These are phyloP conservation scores for Coreoperca whiteheadi DNA, from an alignment of 2,113 vertebrate genomes.

Conservation along the genomic window DNA sequence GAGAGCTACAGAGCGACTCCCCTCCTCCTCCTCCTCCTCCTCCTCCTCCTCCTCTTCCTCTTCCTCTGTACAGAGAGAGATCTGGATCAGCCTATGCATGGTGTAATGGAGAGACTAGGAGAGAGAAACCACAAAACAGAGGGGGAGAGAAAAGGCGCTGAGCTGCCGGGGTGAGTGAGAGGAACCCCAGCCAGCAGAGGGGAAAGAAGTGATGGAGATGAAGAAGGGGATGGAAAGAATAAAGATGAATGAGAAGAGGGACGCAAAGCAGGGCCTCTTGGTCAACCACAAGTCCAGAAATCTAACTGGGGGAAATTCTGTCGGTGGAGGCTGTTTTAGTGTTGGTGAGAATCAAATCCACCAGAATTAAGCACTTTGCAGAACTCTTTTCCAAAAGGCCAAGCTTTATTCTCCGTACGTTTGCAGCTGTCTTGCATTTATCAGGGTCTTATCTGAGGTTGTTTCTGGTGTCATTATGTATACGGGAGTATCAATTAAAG, in stretches of 20 bases:
- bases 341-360: neutral
- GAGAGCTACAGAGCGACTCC: slow-evolving; percentile 62
- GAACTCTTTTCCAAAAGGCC: neutral
- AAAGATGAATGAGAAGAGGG: slow-evolving; percentile 32
- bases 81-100: slow-evolving; percentile 40
- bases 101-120: slow-evolving; percentile 54
- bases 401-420: neutral
- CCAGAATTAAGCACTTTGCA: neutral
- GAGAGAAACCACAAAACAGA: slow-evolving; percentile 55
- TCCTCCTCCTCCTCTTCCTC: slow-evolving; percentile 14
- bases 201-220: slow-evolving; percentile 50
- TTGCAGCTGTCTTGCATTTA: neutral
- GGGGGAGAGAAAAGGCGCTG: slow-evolving; percentile 52
- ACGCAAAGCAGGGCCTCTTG: slow-evolving; percentile 51
- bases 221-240: slow-evolving; percentile 52
- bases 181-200: slow-evolving; percentile 54
- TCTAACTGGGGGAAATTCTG: slow-evolving; percentile 18
- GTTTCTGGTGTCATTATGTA: neutral
- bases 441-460: neutral
- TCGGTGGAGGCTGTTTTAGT: neutral
- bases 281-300: slow-evolving; percentile 52
- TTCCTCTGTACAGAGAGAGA: slow-evolving; percentile 30
- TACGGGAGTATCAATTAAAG: neutral
- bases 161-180: slow-evolving; percentile 61
- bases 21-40: slow-evolving; percentile 54